Percentiles rank a stretch among this genome's conserved stretches.
These are phyloP conservation scores for Intellagama lesueurii DNA, from an alignment of 2,797 vertebrate species.

Conservation along the genomic window DNA sequence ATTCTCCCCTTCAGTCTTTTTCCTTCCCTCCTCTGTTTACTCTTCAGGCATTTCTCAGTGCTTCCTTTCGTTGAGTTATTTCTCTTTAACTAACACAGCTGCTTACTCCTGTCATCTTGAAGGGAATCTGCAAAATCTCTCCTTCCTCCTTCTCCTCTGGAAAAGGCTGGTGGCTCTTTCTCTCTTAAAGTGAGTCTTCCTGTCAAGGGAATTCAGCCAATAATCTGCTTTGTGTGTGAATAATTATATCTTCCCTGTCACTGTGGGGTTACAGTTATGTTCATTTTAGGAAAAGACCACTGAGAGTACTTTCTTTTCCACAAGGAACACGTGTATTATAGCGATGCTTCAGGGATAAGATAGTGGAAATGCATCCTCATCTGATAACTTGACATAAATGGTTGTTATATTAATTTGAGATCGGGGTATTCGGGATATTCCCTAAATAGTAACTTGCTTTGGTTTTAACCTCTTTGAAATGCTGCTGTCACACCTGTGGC, in stretches of 20 bases:
- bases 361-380: slow-evolving; percentile 60
- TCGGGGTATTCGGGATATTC: too few species aligned
- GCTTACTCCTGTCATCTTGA: slow-evolving; percentile 53
- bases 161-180: neutral
- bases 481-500: neutral
- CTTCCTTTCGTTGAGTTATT: slow-evolving; percentile 11
- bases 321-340: slow-evolving; percentile 63
- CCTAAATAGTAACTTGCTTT: neutral
- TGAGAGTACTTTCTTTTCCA: slow-evolving; percentile 49
- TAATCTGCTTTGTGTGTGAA: slow-evolving; percentile 58
- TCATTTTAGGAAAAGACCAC: slow-evolving; percentile 66
- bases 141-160: slow-evolving; percentile 19
- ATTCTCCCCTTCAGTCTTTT: neutral
- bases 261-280: slow-evolving; percentile 70
- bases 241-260: slow-evolving; percentile 75
- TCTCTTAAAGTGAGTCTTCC: neutral
- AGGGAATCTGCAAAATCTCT: slow-evolving; percentile 61
- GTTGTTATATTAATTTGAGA: neutral
- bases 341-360: slow-evolving; percentile 62
- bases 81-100: slow-evolving; percentile 53
- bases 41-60: slow-evolving; percentile 52
- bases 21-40: slow-evolving; percentile 24
- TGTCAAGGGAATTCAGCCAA: slow-evolving; percentile 67
- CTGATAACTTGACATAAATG: slow-evolving; percentile 66
- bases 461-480: neutral